Conservation (phyloP, 2,797 vertebrate species). For the Circus cinereus region DNA sequence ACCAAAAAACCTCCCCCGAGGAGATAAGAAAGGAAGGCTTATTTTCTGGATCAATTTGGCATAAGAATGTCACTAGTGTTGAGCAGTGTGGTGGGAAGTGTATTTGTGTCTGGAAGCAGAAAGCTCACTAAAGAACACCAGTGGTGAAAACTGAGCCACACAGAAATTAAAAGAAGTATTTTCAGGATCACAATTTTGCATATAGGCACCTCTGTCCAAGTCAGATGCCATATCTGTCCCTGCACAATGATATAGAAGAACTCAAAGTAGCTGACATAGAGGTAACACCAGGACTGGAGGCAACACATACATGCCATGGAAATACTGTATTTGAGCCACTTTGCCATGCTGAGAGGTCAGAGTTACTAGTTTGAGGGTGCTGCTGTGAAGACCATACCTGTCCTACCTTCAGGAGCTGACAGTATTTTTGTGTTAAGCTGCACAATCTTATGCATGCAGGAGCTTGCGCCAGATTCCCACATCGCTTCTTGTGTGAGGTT, state of each 20-base stretch:
- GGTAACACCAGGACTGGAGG: background rate
- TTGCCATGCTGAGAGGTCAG: background rate
- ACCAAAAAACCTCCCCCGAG: background rate
- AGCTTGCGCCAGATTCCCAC: background rate
- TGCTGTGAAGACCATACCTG: background rate
- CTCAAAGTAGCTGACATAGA: background rate
- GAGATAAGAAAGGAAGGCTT: background rate
- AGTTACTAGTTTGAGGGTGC: background rate
- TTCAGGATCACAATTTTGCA: rapidly evolving
- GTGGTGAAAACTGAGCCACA: background rate
- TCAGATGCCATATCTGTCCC: background rate
- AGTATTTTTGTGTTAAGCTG: background rate
- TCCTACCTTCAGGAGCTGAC: background rate
- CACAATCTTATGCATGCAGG: background rate
- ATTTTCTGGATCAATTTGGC: background rate
- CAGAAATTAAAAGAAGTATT: background rate
- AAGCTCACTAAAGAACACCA: background rate
- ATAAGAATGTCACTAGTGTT: background rate
- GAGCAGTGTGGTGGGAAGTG: background rate
- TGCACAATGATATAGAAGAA: background rate
- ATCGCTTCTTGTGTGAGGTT: background rate
- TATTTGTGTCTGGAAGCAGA: background rate
- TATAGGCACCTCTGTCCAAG: background rate
- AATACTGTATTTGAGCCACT: background rate
- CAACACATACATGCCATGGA: background rate